A percentile compares a stretch with the other conserved stretches of the same genome.
These are phyloP conservation scores for Trachymyrmex septentrionalis DNA, from an alignment of 1,140 invertebrate genomes.

Conservation along the genomic window DNA sequence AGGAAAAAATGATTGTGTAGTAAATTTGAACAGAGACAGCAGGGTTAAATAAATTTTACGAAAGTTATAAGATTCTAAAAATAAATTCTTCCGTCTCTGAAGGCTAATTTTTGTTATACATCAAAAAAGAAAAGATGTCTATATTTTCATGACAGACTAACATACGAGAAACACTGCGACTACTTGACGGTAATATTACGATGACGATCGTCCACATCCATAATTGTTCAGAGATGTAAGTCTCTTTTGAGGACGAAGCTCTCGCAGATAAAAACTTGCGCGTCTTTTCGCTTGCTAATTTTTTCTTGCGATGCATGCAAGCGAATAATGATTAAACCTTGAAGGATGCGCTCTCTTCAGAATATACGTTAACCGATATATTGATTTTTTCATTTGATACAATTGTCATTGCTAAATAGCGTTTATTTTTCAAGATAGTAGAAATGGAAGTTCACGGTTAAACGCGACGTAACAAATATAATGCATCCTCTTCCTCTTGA, in stretches of 20 bases:
- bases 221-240: neutral
- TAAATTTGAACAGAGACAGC: too few relatives aligned
- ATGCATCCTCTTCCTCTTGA: neutral
- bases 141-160: neutral
- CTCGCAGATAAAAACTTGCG: slow-evolving; percentile 6
- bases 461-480: neutral
- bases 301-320: slow-evolving; percentile 18
- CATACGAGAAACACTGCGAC: neutral
- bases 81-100: too few relatives aligned
- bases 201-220: slow-evolving; percentile 9
- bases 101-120: neutral
- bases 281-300: slow-evolving; percentile 27
- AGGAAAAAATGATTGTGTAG: too few relatives aligned
- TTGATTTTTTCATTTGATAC: slow-evolving; percentile 34
- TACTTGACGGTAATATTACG: slow-evolving; percentile 23
- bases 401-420: neutral
- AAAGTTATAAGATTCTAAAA: too few relatives aligned
- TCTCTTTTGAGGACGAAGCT: slow-evolving; percentile 19
- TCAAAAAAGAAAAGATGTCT: neutral
- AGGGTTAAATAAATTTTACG: too few relatives aligned
- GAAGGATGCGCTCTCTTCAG: neutral
- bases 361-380: neutral
- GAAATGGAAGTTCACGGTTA: neutral
- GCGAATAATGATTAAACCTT: slow-evolving; percentile 4
- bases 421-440: neutral